These are phyloP conservation scores for Rhynchotus rufescens DNA, from an alignment of 2,797 vertebrate species.

Conservation along the genomic window DNA sequence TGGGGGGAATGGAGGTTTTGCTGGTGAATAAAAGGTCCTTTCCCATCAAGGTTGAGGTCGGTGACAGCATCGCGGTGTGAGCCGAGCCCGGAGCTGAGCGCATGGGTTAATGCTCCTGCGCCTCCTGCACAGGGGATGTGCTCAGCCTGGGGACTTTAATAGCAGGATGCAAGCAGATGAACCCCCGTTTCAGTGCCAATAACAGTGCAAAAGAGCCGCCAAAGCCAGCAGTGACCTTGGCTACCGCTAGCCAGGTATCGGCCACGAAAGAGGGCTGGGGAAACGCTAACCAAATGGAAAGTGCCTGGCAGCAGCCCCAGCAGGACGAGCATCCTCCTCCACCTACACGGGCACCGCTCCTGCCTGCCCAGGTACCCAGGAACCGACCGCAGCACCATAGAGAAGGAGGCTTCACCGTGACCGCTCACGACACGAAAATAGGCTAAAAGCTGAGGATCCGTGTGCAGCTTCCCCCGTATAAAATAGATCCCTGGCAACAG, in stretches of 20 bases:
- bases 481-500: slow-evolving; percentile 51
- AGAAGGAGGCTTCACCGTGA: not conserved
- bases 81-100: slow-evolving; percentile 54
- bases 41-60: slow-evolving; percentile 77
- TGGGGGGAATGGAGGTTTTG: slow-evolving; percentile 59
- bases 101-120: slow-evolving; percentile 23
- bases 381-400: not conserved
- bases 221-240: slow-evolving; percentile 46
- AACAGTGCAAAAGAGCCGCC: slow-evolving; percentile 7
- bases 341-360: slow-evolving; percentile 51
- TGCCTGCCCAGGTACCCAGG: not conserved
- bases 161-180: not conserved
- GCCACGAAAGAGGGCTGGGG: not conserved
- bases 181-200: not conserved
- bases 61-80: slow-evolving; percentile 57
- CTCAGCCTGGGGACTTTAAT: not conserved
- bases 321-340: slow-evolving; percentile 56
- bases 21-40: slow-evolving; percentile 69
- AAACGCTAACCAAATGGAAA: slow-evolving; percentile 48
- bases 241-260: not conserved
- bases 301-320: not conserved
- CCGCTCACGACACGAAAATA: not conserved
- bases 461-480: slow-evolving; percentile 14
- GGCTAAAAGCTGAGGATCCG: slow-evolving; percentile 16
- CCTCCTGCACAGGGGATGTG: not conserved